Evolutionary conservation across 1,140 invertebrate species (phyloP), one percentile per base, ranked within the genome.

Genomic region (Apis dorsata): DNA sequence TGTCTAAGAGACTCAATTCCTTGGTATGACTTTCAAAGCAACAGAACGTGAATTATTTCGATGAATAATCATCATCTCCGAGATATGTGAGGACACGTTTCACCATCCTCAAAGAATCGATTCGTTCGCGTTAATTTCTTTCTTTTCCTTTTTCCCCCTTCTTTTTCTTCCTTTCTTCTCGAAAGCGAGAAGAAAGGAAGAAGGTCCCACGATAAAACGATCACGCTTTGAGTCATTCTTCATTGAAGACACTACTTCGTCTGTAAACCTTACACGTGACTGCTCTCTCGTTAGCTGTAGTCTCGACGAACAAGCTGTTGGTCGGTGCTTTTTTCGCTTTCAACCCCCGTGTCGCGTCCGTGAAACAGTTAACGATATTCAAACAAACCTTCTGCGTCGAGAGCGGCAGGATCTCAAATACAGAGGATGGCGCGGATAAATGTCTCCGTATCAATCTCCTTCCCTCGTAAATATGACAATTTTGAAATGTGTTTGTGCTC

Each of bases 291-390:
- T 79, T 80, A 84, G 63, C 55, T 68, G n/a, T 34, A 28, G 49
- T 71, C 77, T 81, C 69, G 19, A 84, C 44, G 70, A 72, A 73
- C 76, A 60, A 82, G 55, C 51, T 62, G 66, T 59, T 76, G 19
- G 72, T 73, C 82, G 63, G 1, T 21, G 28, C 10, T 57, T 73
- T 80, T 82, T 60, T 83, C 69, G 74, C 75, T 88, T 85, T 85
- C 89, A 77, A 81, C 83, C 74, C n/a, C 57, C 73, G 55, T 49
- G 66, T 72, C 60, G n/a, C 66, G 65, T 57, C 55, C 51, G 9
- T 70, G 79, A 66, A 89, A 90, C 87, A 79, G 89, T 89, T 92
- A 92, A 92, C 91, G 91, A 91, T 92, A 90, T 92, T 89, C 91
- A 92, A 92, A 92, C 90, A 92, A 88, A 83, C 70, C 85, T 66